These are phyloP conservation scores for Malurus leucopterus DNA, from an alignment of 2,797 vertebrate species.

Conservation along the genomic window DNA sequence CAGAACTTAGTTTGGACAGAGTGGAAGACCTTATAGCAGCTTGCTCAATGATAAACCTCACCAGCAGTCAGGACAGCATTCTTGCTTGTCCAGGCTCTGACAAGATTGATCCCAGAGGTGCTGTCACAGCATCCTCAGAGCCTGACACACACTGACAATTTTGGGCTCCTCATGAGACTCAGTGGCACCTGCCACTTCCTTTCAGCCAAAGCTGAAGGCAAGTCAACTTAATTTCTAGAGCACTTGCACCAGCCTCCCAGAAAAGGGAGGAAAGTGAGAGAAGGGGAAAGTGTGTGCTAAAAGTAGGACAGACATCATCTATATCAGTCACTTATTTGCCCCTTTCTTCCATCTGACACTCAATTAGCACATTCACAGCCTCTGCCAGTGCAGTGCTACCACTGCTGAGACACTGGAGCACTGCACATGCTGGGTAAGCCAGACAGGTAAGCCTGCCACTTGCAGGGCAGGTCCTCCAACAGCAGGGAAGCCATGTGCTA, in stretches of 20 bases:
- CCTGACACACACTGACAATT: not conserved
- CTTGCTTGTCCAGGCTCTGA: not conserved
- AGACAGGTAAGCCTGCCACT: not conserved
- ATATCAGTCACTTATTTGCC: not conserved
- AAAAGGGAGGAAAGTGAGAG: not conserved
- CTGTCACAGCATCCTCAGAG: not conserved
- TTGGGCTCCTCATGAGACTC: not conserved
- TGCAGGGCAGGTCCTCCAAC: rapidly evolving
- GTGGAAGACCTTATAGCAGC: not conserved
- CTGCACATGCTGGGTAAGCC: not conserved
- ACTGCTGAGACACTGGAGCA: not conserved
- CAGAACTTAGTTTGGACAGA: not conserved
- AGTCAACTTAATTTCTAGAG: not conserved
- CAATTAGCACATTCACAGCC: not conserved
- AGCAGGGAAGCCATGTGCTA: not conserved
- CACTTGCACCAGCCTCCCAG: not conserved
- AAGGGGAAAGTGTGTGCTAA: not conserved
- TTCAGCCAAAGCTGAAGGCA: not conserved
- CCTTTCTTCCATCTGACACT: not conserved
- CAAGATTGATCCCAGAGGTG: not conserved
- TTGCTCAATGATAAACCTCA: not conserved
- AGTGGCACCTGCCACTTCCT: not conserved
- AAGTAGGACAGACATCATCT: not conserved
- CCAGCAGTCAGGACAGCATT: not conserved
- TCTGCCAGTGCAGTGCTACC: not conserved